phyloP scores from a whole-genome alignment of 2,113 vertebrate species.

The Thalassoma bifasciatum region DNA sequence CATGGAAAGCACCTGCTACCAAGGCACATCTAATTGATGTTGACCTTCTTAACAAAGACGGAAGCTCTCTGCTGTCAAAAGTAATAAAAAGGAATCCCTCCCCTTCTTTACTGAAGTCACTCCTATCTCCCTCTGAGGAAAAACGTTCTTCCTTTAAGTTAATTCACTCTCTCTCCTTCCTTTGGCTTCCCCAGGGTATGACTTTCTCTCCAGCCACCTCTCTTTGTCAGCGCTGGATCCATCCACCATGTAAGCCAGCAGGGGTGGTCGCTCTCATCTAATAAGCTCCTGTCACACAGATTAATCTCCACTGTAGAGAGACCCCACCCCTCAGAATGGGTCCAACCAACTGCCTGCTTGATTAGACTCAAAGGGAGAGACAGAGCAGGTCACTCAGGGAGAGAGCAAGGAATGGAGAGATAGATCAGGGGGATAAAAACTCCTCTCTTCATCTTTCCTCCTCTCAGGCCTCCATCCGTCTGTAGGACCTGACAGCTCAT shows the following conservation, averaged over 20 bases:
- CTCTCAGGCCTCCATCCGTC: slow-evolving; percentile 42
- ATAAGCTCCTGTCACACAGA: slow-evolving; percentile 73
- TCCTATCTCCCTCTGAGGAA: neutral
- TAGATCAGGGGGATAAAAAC: slow-evolving; percentile 12
- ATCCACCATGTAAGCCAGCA: slow-evolving; percentile 67
- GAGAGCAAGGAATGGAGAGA: slow-evolving; percentile 18
- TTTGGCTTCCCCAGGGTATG: slow-evolving; percentile 28
- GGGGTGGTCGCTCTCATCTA: slow-evolving; percentile 65
- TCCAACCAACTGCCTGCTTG: slow-evolving; percentile 60
- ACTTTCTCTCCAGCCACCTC: slow-evolving; percentile 66
- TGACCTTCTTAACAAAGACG: slow-evolving; percentile 47
- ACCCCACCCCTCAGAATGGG: slow-evolving; percentile 42
- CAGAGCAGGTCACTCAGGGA: slow-evolving; percentile 28
- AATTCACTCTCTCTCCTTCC: slow-evolving; percentile 13
- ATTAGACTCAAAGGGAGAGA: slow-evolving; percentile 65
- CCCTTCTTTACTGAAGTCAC: neutral
- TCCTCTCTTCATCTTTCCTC: slow-evolving; percentile 51
- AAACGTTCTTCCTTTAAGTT: slow-evolving; percentile 16
- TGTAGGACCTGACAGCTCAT: slow-evolving; percentile 51
- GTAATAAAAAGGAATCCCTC: slow-evolving; percentile 16
- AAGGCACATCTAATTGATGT: slow-evolving; percentile 21
- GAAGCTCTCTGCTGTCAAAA: slow-evolving; percentile 16
- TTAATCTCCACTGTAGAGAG: slow-evolving; percentile 63
- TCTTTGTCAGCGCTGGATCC: slow-evolving; percentile 47
- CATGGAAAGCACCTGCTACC: slow-evolving; percentile 15